These are phyloP conservation scores for Staurois parvus DNA, from an alignment of 2,797 vertebrate genomes.

Conservation along the genomic window DNA sequence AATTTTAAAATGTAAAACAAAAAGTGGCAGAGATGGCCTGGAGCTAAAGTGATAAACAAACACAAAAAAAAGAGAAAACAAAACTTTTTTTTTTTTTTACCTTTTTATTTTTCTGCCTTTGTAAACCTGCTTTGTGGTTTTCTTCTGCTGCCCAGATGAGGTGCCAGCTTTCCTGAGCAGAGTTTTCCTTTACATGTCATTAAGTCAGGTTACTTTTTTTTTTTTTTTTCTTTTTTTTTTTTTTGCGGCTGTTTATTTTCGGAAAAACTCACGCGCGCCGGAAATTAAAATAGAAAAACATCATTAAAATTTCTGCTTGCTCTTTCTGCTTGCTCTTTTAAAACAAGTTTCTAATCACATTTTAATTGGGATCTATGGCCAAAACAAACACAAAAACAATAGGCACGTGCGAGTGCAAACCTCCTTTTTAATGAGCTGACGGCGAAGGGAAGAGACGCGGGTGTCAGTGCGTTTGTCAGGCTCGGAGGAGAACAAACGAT, in stretches of 20 bases:
- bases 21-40: no score
- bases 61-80: no score
- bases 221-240: neutral
- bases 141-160: no score
- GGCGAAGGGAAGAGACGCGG: constrained; percentile 32
- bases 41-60: no score
- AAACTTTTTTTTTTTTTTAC: no score
- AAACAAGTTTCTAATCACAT: constrained; percentile 25
- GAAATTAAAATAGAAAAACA: neutral
- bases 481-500: constrained; percentile 28
- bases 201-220: no score
- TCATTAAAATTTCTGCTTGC: neutral
- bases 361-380: constrained; percentile 53
- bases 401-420: constrained; percentile 5
- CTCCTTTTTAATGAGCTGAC: constrained; percentile 53
- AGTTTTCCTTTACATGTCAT: no score
- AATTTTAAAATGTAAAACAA: no score
- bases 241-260: neutral
- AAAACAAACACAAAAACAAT: constrained; percentile 19
- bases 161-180: no score
- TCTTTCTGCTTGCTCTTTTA: neutral
- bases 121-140: no score
- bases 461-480: constrained; percentile 46
- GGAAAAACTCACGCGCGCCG: neutral
- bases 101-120: no score